phyloP scores from a whole-genome alignment of 2,888 invertebrate genomes.

The Helicoverpa assulta region DNA sequence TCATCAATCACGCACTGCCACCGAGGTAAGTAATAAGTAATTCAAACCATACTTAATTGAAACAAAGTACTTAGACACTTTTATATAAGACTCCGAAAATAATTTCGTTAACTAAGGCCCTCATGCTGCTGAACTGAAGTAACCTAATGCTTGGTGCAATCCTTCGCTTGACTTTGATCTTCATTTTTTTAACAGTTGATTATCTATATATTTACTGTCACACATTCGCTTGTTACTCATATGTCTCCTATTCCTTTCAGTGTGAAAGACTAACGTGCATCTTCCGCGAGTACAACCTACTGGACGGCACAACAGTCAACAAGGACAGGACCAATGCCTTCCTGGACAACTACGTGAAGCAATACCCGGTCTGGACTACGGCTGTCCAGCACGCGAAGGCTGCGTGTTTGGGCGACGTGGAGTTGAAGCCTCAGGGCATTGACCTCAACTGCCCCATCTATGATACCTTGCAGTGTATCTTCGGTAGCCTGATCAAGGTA shows the following conservation, averaged over 20 bases:
- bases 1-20: neutral
- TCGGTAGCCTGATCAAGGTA: neutral
- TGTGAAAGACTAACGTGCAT: conserved; percentile 76
- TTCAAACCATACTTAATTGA: too few relatives aligned
- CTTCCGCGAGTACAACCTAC: conserved; percentile 75
- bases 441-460: neutral
- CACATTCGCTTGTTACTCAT: neutral
- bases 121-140: too few relatives aligned
- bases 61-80: too few relatives aligned
- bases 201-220: too few relatives aligned
- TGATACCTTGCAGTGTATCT: neutral
- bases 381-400: conserved; percentile 70
- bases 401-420: neutral
- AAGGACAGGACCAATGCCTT: conserved; percentile 67
- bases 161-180: too few relatives aligned
- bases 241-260: conserved; percentile 64
- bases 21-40: neutral
- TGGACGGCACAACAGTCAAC: conserved; percentile 68
- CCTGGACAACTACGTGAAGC: conserved; percentile 71
- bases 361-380: conserved; percentile 72
- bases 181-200: too few relatives aligned
- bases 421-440: neutral
- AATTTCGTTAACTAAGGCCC: too few relatives aligned
- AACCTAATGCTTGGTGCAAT: too few relatives aligned
- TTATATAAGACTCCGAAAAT: too few relatives aligned